Evolutionary conservation across 2,797 vertebrate species (phyloP).

Genomic region (Galagoides demidoff): DNA sequence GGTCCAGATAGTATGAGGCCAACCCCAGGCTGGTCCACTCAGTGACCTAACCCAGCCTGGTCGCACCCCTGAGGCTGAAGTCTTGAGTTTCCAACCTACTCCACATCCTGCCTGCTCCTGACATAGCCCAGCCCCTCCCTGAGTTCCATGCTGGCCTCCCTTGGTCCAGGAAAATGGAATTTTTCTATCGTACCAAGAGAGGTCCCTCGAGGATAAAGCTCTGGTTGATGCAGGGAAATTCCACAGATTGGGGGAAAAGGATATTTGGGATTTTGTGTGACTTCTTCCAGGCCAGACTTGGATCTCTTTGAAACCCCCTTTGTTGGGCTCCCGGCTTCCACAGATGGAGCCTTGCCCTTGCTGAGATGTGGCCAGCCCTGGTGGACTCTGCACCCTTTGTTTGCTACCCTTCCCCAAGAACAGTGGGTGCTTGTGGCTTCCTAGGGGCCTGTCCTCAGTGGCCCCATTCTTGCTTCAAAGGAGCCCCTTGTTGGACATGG

Average conservation of each 20-base stretch:
- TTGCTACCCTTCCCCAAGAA: background rate
- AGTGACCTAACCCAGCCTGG: background rate
- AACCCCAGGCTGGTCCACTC: background rate
- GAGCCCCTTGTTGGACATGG: slow-evolving; percentile 11
- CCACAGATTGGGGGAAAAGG: background rate
- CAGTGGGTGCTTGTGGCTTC: background rate
- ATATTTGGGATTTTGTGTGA: background rate
- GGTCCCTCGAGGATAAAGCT: slow-evolving; percentile 52
- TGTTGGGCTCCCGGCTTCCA: background rate
- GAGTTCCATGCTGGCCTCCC: background rate
- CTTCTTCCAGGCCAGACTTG: background rate
- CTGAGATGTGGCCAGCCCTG: background rate
- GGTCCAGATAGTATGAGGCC: background rate
- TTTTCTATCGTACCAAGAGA: slow-evolving; percentile 63
- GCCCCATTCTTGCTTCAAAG: slow-evolving; percentile 34
- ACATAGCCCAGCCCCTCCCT: background rate
- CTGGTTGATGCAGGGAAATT: background rate
- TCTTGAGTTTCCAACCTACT: background rate
- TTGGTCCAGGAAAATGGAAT: background rate
- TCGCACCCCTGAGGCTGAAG: background rate
- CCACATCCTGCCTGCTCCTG: background rate
- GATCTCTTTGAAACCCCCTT: background rate
- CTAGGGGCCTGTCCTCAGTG: background rate
- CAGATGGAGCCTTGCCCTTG: background rate
- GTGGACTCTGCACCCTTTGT: background rate